phyloP scores from a whole-genome alignment of 2,113 vertebrate species.

The Actenoides hombroni region DNA sequence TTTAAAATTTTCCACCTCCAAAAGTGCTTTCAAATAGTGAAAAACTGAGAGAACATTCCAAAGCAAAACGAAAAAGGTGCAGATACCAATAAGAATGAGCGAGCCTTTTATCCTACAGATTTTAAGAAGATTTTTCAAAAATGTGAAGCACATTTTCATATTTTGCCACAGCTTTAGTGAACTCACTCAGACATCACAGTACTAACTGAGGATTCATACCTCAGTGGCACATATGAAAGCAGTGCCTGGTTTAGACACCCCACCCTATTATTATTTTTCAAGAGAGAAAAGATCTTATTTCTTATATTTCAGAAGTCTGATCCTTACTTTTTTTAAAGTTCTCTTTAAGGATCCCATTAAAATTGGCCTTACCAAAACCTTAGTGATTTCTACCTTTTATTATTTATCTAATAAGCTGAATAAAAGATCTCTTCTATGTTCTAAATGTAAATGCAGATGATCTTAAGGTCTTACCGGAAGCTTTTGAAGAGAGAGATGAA shows the following conservation, averaged over 20 bases:
- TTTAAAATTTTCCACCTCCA: not conserved
- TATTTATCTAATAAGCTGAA: not conserved
- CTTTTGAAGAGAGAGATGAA: conserved; percentile 74
- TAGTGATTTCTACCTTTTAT: not conserved
- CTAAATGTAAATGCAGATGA: not conserved
- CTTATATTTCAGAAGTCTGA: not conserved
- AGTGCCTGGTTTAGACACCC: not conserved
- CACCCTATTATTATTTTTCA: not conserved
- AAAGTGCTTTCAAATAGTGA: not conserved
- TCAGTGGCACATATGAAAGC: not conserved
- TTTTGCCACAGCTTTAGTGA: not conserved
- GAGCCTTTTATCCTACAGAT: not conserved
- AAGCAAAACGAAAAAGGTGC: not conserved
- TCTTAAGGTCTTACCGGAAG: conserved; percentile 72
- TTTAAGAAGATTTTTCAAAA: not conserved
- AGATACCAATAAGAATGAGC: not conserved
- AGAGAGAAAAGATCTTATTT: not conserved
- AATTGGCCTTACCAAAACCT: not conserved
- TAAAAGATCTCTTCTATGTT: not conserved
- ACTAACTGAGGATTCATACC: not conserved
- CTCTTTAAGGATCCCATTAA: not conserved
- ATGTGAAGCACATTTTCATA: not conserved
- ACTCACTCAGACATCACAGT: not conserved
- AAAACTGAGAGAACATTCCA: not conserved
- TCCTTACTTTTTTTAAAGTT: not conserved